Evolutionary conservation across 1,140 invertebrate species (phyloP).

Genomic region (Centruroides vittatus): DNA sequence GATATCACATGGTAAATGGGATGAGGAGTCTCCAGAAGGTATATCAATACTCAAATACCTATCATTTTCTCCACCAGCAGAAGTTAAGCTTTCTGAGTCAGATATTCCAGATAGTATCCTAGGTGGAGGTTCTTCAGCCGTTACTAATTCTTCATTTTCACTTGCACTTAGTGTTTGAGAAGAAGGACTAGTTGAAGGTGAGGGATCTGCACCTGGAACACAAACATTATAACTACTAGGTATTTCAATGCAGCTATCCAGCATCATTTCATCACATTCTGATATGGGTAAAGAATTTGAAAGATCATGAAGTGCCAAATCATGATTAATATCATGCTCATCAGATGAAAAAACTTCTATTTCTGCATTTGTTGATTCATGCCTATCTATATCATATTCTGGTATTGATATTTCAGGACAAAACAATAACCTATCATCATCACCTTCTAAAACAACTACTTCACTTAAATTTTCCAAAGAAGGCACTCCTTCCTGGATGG

Average conservation of each 20-base stretch:
- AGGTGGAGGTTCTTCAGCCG: slow-evolving; percentile 1
- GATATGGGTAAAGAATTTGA: too few species aligned
- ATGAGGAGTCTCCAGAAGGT: too few species aligned
- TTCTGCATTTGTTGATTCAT: too few species aligned
- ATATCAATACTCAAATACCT: too few species aligned
- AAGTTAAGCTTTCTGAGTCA: slow-evolving; percentile 5
- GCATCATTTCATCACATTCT: too few species aligned
- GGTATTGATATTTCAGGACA: too few species aligned
- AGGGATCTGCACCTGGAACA: slow-evolving; percentile 4
- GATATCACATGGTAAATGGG: too few species aligned
- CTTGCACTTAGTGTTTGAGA: slow-evolving; percentile 15
- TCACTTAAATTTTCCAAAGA: slow-evolving; percentile 26
- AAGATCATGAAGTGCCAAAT: too few species aligned
- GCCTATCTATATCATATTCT: too few species aligned
- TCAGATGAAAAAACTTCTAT: too few species aligned
- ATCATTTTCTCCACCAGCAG: slow-evolving; percentile 6
- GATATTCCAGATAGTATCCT: slow-evolving; percentile 5
- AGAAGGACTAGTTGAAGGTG: slow-evolving; percentile 12
- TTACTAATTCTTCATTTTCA: slow-evolving; percentile 9
- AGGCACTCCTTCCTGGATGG: slow-evolving; percentile 33
- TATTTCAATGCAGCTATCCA: neutral
- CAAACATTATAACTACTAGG: slow-evolving; percentile 10
- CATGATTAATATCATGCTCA: too few species aligned
- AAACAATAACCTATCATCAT: too few species aligned
- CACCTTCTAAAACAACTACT: slow-evolving; percentile 4